phyloP scores from a whole-genome alignment of 2,888 invertebrate genomes.

The Bembecia ichneumoniformis region DNA sequence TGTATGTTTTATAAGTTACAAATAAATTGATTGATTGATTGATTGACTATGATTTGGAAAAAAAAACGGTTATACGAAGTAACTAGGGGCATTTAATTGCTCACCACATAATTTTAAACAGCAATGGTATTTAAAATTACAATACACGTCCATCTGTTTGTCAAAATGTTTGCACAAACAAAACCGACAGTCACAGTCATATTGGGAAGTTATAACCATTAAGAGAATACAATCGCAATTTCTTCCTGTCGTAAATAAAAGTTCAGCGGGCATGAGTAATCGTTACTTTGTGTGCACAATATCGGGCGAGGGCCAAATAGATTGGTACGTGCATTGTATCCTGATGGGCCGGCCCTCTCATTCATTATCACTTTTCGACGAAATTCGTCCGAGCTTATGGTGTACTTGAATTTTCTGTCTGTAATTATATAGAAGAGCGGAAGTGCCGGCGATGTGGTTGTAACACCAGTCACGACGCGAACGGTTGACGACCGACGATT shows the following conservation, averaged over 20 bases:
- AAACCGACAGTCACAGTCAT: slow-evolving; percentile 26
- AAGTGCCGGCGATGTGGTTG: slow-evolving; percentile 52
- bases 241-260: slow-evolving; percentile 70
- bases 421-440: slow-evolving; percentile 62
- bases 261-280: slow-evolving; percentile 63
- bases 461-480: slow-evolving; percentile 55
- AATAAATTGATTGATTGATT: too few species aligned
- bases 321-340: slow-evolving; percentile 59
- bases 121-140: too few species aligned
- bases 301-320: slow-evolving; percentile 59
- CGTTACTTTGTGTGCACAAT: slow-evolving; percentile 64
- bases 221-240: slow-evolving; percentile 65
- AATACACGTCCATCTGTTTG: neutral
- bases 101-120: too few species aligned
- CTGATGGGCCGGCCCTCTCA: slow-evolving; percentile 18
- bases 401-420: slow-evolving; percentile 64
- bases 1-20: too few species aligned
- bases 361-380: slow-evolving; percentile 35
- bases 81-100: too few species aligned
- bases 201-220: slow-evolving; percentile 64
- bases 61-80: too few species aligned
- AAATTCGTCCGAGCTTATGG: slow-evolving; percentile 50
- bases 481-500: slow-evolving; percentile 48
- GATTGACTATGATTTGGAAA: too few species aligned
- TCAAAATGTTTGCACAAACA: slow-evolving; percentile 9